Base-by-base conservation (phyloP, 2,113 vertebrate genomes). In the Ornithorhynchus anatinus region DNA sequence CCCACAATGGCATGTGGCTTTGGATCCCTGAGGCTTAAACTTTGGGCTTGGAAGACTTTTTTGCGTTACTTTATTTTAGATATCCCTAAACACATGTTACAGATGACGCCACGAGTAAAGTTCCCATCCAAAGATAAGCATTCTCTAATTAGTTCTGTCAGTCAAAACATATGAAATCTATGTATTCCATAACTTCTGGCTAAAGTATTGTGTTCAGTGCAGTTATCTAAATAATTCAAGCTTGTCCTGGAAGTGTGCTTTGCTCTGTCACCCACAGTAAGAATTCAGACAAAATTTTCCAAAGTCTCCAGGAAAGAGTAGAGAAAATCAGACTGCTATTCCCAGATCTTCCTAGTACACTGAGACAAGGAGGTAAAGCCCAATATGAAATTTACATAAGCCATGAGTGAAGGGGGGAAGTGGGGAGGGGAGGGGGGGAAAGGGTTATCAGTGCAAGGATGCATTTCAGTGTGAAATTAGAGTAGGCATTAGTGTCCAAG, bases 381-480 rank as follows among this genome's bases (percentile, higher is more conserved):
- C 52, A 27, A 14, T 17, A 11, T 29, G 7, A 43, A 29, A 72
- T 19, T 32, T 38, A 36, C 0, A 1, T 33, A 40, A 77, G 12
- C 8, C 23, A 19, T 17, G 31, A 57, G 16, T n/a, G n/a, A n/a
- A n/a, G n/a, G n/a, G n/a, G n/a, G n/a, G n/a, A n/a, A n/a, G n/a
- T n/a, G n/a, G 12, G 45, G n/a, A n/a, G 40, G 62, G 9, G 44
- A n/a, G n/a, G 68, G 29, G n/a, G n/a, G 40, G 62, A 10, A 43
- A n/a, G n/a, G 68, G 29, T 59, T 56, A 44, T 20, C 54, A 70
- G 50, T 16, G 23, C 69, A 82, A 51, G 27, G 53, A 33, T 57
- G 40, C 31, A 70, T 80, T 82, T 85, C 84, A 73, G 63, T 80
- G 62, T 80, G 86, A 85, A 82, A 82, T 72, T 14, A 54, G 70